Evolutionary conservation across 1,140 invertebrate genomes (phyloP).

Genomic region (Trissolcus basalis): DNA sequence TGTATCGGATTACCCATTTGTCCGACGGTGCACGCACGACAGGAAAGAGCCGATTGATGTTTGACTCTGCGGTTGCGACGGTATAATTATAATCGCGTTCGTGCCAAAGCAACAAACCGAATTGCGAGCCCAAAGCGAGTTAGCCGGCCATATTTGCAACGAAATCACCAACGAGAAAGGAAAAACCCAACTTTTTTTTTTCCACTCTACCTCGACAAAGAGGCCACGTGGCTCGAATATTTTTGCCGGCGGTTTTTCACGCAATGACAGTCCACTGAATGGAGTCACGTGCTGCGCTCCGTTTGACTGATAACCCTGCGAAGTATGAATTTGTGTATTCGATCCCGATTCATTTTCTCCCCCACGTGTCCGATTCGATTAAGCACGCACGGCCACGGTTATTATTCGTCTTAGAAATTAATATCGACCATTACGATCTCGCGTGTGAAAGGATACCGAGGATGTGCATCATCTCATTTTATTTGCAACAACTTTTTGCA

Average conservation of each 20-base stretch:
- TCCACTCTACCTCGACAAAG: conserved; percentile 5
- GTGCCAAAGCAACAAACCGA: background rate
- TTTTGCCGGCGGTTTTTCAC: conserved; percentile 71
- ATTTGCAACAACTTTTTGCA: no score
- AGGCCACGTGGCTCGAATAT: conserved; percentile 69
- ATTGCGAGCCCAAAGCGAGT: background rate
- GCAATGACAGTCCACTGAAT: conserved; percentile 73
- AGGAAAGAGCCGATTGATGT: conserved; percentile 34
- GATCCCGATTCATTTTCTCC: conserved; percentile 24
- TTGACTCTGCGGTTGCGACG: conserved; percentile 23
- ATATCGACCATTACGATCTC: conserved; percentile 8
- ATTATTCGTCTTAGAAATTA: conserved; percentile 14
- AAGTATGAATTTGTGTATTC: conserved; percentile 64
- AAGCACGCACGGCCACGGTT: conserved; percentile 44
- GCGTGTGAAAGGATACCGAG: conserved; percentile 11
- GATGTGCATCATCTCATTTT: background rate
- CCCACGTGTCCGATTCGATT: conserved; percentile 48
- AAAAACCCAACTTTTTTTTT: background rate
- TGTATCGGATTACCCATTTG: conserved; percentile 71
- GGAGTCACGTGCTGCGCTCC: conserved; percentile 69
- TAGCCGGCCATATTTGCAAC: background rate
- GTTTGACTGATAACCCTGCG: conserved; percentile 71
- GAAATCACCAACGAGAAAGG: conserved; percentile 23
- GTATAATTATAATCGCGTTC: conserved; percentile 23
- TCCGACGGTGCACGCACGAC: conserved; percentile 34